phyloP scores from a whole-genome alignment of 2,888 invertebrate genomes.

The Thecocarcelia acutangulata region DNA sequence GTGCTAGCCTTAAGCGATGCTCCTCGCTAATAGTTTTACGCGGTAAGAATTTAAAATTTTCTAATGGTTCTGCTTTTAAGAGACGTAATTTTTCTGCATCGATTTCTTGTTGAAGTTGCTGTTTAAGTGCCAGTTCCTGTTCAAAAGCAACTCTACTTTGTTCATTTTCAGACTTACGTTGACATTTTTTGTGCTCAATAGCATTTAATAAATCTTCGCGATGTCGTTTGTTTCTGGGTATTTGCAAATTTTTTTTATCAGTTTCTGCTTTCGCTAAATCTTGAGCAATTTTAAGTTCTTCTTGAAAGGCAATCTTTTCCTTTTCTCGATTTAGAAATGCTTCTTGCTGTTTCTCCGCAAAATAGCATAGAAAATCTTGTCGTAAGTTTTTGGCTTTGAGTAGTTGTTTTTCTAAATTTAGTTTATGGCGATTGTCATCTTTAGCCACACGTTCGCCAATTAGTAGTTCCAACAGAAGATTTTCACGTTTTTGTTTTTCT shows the following conservation, averaged over 20 bases:
- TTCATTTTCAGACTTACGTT: neutral
- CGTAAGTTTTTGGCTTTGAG: conserved; percentile 1
- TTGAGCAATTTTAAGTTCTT: neutral
- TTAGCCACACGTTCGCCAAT: conserved; percentile 51
- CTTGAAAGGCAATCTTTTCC: neutral
- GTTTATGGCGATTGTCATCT: conserved; percentile 29
- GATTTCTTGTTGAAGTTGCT: conserved; percentile 21
- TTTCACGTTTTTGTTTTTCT: conserved; percentile 28
- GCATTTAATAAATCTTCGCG: conserved; percentile 34
- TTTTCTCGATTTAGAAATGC: neutral
- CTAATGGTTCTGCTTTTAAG: conserved; percentile 8
- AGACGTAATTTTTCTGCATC: conserved; percentile 41
- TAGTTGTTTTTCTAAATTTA: conserved; percentile 12
- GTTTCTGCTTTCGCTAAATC: neutral
- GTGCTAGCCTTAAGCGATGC: conserved; percentile 30
- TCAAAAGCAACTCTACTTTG: neutral
- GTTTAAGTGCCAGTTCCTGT: neutral
- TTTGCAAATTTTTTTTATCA: neutral
- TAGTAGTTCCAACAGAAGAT: conserved; percentile 1
- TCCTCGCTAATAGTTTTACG: conserved; percentile 11
- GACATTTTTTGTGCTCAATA: conserved; percentile 2
- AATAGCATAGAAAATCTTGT: neutral
- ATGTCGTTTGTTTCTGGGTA: neutral
- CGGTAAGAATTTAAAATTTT: conserved; percentile 42
- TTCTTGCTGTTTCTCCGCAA: neutral